Conservation (phyloP, 2,797 vertebrate genomes). For the Anolis apletophallus region DNA sequence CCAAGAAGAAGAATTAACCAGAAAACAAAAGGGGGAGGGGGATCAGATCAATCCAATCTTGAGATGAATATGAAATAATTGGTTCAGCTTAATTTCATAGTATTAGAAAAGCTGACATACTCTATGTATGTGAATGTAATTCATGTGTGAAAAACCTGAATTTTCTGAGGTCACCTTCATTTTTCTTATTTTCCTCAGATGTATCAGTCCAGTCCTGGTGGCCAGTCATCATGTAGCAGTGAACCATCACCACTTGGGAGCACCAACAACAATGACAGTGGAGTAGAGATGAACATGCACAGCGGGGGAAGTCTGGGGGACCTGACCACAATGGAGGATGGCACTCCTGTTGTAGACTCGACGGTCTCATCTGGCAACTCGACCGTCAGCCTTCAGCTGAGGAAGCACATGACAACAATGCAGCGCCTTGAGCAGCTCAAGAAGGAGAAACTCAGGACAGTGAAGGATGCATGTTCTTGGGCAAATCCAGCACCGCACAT, state of each 20-base stretch:
- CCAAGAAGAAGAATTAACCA: not conserved
- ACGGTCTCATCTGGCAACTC: slow-evolving; percentile 84
- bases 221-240: slow-evolving; percentile 97
- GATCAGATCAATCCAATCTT: not conserved
- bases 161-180: slow-evolving; percentile 26
- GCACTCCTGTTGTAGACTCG: slow-evolving; percentile 88
- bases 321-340: slow-evolving; percentile 90
- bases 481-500: slow-evolving; percentile 84
- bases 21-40: not conserved
- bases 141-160: not conserved
- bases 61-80: not conserved
- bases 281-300: slow-evolving; percentile 95
- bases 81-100: no score
- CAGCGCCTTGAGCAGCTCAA: slow-evolving; percentile 97
- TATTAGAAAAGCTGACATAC: not conserved
- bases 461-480: slow-evolving; percentile 95
- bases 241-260: slow-evolving; percentile 96
- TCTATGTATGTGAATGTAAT: no score
- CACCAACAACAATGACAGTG: slow-evolving; percentile 97
- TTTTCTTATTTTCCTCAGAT: slow-evolving; percentile 78
- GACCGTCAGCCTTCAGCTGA: slow-evolving; percentile 89
- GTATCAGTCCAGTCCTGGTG: slow-evolving; percentile 98
- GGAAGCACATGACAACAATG: slow-evolving; percentile 87
- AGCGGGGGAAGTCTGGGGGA: slow-evolving; percentile 97
- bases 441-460: slow-evolving; percentile 93